phyloP scores from a whole-genome alignment of 1,140 invertebrate genomes.

The Aphis gossypii region DNA sequence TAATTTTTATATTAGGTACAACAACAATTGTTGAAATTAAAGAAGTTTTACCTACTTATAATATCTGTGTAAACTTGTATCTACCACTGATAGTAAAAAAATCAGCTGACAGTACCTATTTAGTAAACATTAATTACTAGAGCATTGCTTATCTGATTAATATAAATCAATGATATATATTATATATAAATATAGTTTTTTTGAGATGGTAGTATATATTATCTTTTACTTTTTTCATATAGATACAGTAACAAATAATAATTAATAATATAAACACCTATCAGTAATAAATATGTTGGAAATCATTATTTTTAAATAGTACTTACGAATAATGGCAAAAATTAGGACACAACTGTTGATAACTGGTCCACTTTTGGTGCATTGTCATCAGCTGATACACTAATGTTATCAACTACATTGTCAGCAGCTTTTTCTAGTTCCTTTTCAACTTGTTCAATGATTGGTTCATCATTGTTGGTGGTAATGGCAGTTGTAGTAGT shows the following conservation, averaged over 20 bases:
- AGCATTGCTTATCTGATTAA: neutral
- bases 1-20: too few relatives aligned
- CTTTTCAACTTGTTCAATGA: neutral
- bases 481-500: neutral
- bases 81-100: neutral
- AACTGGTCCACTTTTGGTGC: slow-evolving; percentile 19
- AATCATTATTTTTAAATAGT: neutral
- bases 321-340: slow-evolving; percentile 51
- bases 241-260: neutral
- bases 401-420: neutral
- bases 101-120: neutral
- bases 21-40: too few relatives aligned
- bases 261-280: neutral
- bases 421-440: neutral
- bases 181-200: neutral
- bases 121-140: neutral
- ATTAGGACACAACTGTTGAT: slow-evolving; percentile 37
- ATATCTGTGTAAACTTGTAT: too few relatives aligned
- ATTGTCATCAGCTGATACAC: neutral
- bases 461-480: neutral
- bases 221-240: neutral
- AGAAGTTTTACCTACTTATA: too few relatives aligned
- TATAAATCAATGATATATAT: neutral
- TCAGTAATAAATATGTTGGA: neutral
- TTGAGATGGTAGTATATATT: neutral